Evolutionary conservation across 2,797 vertebrate genomes (phyloP), one percentile per base, ranked within the genome.

Genomic region (Euphonia xanthogaster): DNA sequence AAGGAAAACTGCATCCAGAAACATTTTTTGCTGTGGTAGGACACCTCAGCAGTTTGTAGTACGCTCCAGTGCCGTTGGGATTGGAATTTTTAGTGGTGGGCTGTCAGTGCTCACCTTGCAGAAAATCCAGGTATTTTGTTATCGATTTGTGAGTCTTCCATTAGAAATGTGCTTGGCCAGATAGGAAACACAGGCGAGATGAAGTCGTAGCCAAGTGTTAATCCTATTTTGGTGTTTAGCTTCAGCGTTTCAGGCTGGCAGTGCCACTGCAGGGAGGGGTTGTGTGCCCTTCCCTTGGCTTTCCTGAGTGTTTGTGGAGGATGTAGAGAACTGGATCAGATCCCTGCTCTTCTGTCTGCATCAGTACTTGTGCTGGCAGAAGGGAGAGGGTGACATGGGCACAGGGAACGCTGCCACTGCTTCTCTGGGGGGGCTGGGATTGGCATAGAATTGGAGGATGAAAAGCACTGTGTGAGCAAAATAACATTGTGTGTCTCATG

Each of bases 11-110:
- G 19, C 54, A 28, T 39, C 10, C 40, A 73, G 44, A 28, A 45
- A 8, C 0, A 0, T 5, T 24, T 72, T 76, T 47, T 74, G 28
- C 20, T 39, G 42, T 51, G 35, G 6, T 44, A 25, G 39, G 70
- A 17, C 70, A 70, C 53, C n/a, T 27, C 17, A 48, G 33, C 40
- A 30, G 42, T 25, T 54, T 10, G 17, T 44, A 3, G 9, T 6
- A 16, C 1, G 1, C 39, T 58, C 31, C 48, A 9, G 14, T 60
- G 71, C 24, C 0, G 0, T 2, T 37, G 54, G 47, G 61, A n/a
- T 9, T 54, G 86, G 31, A 14, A 0, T 48, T 82, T 60, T 68
- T 3, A 5, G 60, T 17, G 70, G 28, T 44, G 63, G 37, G n/a
- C 60, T 73, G 22, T 58, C 10, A 13, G 44, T 24, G 51, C 57